Evolutionary conservation across 2,797 vertebrate species (phyloP).

Genomic region (Leptatherina wallacei): DNA sequence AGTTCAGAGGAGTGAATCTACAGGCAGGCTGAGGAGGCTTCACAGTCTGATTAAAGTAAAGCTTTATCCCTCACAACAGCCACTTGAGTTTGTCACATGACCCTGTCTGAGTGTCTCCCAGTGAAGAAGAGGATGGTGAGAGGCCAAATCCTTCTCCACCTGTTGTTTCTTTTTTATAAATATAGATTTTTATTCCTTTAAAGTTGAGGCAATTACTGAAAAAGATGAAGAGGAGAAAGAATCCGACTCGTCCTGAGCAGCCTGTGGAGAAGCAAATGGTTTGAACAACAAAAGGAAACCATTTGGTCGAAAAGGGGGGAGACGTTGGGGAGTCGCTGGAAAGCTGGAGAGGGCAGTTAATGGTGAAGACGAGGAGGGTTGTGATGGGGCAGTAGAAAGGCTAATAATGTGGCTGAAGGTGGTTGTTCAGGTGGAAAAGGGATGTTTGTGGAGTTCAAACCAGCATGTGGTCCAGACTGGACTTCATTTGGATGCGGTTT

Average conservation of each 20-base stretch:
- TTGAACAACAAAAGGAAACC: constrained; percentile 53
- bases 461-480: constrained; percentile 16
- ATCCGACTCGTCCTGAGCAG: constrained; percentile 15
- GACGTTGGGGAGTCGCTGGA: constrained; percentile 2
- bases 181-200: background rate
- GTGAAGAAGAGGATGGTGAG: constrained; percentile 6
- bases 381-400: background rate
- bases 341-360: background rate
- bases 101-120: constrained; percentile 1
- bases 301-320: constrained; percentile 34
- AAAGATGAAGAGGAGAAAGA: constrained; percentile 3
- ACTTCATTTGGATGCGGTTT: constrained; percentile 33
- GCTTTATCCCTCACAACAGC: constrained; percentile 1
- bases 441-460: constrained; percentile 15
- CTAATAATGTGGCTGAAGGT: constrained; percentile 12
- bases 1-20: constrained; percentile 15
- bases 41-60: constrained; percentile 10
- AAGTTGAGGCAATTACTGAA: background rate
- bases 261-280: constrained; percentile 65
- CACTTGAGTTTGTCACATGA: background rate
- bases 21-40: constrained; percentile 15
- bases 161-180: background rate
- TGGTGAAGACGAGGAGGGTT: constrained; percentile 1
- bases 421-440: constrained; percentile 8
- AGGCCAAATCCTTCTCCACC: background rate